These are phyloP conservation scores for Ia io DNA, from an alignment of 2,113 vertebrate species.

Conservation along the genomic window DNA sequence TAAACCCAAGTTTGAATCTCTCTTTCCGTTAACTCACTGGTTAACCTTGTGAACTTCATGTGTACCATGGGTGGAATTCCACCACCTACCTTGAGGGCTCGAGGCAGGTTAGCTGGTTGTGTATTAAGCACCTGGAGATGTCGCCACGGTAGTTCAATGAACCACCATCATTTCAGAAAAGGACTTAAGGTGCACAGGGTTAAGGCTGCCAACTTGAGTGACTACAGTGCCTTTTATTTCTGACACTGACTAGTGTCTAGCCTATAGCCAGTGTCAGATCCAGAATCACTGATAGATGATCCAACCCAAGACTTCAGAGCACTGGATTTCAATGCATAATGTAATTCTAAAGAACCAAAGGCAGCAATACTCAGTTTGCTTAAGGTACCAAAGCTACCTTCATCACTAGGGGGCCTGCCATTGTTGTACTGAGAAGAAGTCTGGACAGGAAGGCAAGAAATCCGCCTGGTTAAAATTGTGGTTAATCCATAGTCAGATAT, in stretches of 20 bases:
- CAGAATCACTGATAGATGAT: background rate
- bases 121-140: background rate
- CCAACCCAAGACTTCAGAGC: background rate
- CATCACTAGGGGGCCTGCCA: background rate
- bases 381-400: background rate
- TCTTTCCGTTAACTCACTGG: no score
- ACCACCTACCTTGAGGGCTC: fast-evolving
- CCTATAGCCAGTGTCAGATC: background rate
- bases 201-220: background rate
- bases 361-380: background rate
- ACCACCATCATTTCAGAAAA: background rate
- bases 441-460: no score
- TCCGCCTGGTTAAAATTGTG: background rate
- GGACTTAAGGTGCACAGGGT: fast-evolving
- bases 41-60: background rate
- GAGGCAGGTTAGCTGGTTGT: background rate
- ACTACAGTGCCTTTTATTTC: background rate
- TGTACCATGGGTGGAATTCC: background rate
- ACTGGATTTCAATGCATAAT: fast-evolving
- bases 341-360: no score
- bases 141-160: fast-evolving
- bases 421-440: background rate
- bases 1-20: fast-evolving
- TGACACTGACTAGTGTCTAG: no score
- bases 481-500: background rate